Evolutionary conservation across 1,140 invertebrate species (phyloP), one percentile per base, ranked within the genome.

Genomic region (Drosophila nigromelanica): DNA sequence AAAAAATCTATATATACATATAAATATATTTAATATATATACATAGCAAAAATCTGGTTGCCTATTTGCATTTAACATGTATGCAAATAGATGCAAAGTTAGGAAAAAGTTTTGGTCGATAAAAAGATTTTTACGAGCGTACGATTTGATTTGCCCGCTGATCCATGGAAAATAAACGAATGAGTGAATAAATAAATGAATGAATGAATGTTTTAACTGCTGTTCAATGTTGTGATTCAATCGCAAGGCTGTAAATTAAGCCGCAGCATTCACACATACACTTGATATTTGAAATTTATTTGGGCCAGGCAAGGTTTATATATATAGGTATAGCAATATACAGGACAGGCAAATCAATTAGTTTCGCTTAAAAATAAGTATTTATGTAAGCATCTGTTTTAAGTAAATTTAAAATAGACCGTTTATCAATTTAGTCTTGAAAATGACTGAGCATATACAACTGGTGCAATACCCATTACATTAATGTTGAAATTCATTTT

Each of bases 41-140:
- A 45, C 60, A 35, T 35, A 52, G 15, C 33, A 56, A 67, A 56
- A 64, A 50, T 45, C 48, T 63, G 27, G 45, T 75, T 78, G 78
- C 63, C 75, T 86, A 87, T 72, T 66, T 75, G 56, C 73, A 75
- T 75, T 71, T 47, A 50, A 58, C 47, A 71, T 78, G 50, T 75
- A 82, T 78, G 80, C 80, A 82, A 83, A 73, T 79, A 58, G 27
- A 35, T 55, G 52, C 47, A 14, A 62, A 66, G 66, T 59, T 43
- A 51, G 39, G 47, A 39, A 43, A 64, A 81, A 70, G 45, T 70
- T 81, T 80, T 52, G 18, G 21, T 50, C 48, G 75, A 70, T 70
- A 70, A 71, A 62, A 52, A 30, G 30, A 63, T 74, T 69, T 78
- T 82, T 78, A 67, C 66, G 73, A 67, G 37, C 47, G 52, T 73